phyloP scores from a whole-genome alignment of 2,888 invertebrate species.

The Caenorhabditis plicata region DNA sequence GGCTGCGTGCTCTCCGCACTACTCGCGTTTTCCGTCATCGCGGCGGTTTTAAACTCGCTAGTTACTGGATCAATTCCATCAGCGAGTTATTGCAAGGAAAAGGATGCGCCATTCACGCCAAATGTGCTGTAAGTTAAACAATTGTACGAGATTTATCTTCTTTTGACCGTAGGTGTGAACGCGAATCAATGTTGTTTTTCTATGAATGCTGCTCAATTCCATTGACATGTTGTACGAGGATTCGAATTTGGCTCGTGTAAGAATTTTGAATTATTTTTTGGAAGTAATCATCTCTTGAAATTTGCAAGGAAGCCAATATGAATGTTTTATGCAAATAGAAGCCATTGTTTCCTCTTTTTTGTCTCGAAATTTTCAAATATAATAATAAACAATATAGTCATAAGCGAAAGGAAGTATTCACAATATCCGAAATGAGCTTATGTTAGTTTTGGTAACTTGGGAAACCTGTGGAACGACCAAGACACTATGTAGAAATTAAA shows the following conservation, averaged over 20 bases:
- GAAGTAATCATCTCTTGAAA: neutral
- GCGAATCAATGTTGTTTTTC: conserved; percentile 52
- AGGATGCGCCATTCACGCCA: conserved; percentile 27
- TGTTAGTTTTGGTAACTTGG: too few relatives aligned
- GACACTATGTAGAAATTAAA: too few relatives aligned
- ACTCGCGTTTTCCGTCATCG: conserved; percentile 35
- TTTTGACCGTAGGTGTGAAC: conserved; percentile 40
- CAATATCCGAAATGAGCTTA: too few relatives aligned
- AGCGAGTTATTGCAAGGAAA: conserved; percentile 40
- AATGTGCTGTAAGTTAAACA: conserved; percentile 35
- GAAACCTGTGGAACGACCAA: too few relatives aligned
- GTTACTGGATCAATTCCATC: conserved; percentile 40
- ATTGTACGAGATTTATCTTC: neutral
- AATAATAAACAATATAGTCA: too few relatives aligned
- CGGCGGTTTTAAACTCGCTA: conserved; percentile 43
- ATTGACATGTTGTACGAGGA: conserved; percentile 44
- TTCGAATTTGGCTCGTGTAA: conserved; percentile 50
- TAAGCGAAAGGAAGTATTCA: too few relatives aligned
- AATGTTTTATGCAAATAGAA: too few relatives aligned
- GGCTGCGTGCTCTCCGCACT: conserved; percentile 46
- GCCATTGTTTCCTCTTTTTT: too few relatives aligned
- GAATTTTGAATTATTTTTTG: conserved; percentile 3
- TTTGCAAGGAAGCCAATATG: too few relatives aligned
- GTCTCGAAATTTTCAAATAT: neutral
- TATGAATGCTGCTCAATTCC: conserved; percentile 50